Percentiles rank a stretch among this genome's conserved stretches.
These are phyloP conservation scores for Poecile atricapillus DNA, from an alignment of 2,113 vertebrate species.

Conservation along the genomic window DNA sequence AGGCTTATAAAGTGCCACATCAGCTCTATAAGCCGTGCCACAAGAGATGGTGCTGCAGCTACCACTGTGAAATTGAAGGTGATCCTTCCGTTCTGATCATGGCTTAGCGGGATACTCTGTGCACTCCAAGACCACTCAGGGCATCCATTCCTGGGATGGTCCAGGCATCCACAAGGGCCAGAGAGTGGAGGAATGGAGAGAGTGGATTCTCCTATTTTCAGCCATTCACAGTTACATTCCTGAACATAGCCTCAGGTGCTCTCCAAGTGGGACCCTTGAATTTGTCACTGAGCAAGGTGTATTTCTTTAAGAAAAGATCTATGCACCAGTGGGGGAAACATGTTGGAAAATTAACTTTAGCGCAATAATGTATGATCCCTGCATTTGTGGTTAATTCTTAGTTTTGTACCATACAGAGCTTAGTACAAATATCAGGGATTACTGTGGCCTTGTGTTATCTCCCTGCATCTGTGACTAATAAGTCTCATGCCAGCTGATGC, in stretches of 20 bases:
- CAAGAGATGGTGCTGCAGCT: background rate
- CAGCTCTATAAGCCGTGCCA: background rate
- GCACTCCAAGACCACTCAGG: fast-evolving
- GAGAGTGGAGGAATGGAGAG: background rate
- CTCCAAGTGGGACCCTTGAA: background rate
- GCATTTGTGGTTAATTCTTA: background rate
- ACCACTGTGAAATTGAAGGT: background rate
- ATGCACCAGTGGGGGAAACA: background rate
- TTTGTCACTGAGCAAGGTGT: background rate
- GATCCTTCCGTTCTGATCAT: background rate
- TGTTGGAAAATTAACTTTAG: background rate
- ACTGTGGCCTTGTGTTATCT: background rate
- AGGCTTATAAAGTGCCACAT: background rate
- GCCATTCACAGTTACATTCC: no score
- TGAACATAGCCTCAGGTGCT: fast-evolving
- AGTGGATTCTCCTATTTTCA: background rate
- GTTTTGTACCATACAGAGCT: background rate
- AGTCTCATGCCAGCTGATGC: background rate
- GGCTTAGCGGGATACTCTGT: fast-evolving
- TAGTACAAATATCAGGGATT: background rate
- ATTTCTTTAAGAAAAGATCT: background rate
- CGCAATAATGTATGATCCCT: no score
- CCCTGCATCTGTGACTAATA: background rate
- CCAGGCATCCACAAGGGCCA: fast-evolving
- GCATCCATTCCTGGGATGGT: fast-evolving